These are phyloP conservation scores for Drosophila longiperda DNA, from an alignment of 2,888 invertebrate species.

Conservation along the genomic window DNA sequence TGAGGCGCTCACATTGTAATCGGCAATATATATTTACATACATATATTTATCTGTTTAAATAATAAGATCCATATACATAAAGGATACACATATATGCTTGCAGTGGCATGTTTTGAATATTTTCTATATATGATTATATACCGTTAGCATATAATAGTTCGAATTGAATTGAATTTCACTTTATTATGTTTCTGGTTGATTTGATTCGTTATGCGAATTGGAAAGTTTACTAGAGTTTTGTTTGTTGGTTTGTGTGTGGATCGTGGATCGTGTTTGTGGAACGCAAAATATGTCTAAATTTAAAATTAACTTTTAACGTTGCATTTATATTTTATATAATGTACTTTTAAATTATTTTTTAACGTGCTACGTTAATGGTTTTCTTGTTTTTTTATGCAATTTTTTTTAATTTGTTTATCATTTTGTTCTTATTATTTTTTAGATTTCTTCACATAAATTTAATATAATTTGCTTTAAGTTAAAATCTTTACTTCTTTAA, in stretches of 20 bases:
- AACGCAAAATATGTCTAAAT: conserved; percentile 60
- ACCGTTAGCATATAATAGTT: conserved; percentile 52
- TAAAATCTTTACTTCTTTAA: conserved; percentile 66
- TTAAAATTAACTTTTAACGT: conserved; percentile 59
- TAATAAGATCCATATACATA: conserved; percentile 28
- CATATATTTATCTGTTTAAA: conserved; percentile 3
- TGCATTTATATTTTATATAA: conserved; percentile 55
- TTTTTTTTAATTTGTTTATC: conserved; percentile 15
- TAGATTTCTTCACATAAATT: conserved; percentile 38
- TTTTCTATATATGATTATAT: conserved; percentile 47
- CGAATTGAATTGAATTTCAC: conserved; percentile 48
- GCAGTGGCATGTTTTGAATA: conserved; percentile 56
- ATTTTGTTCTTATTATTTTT: conserved; percentile 11
- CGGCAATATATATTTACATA: not conserved
- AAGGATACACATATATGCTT: conserved; percentile 42
- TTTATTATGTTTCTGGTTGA: conserved; percentile 34
- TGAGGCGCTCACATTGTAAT: not conserved
- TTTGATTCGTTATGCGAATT: conserved; percentile 63
- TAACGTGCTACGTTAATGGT: conserved; percentile 57
- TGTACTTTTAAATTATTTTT: conserved; percentile 45
- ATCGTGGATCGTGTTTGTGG: conserved; percentile 52
- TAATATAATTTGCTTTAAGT: conserved; percentile 56
- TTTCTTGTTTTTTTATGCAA: conserved; percentile 17
- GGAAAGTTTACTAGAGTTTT: conserved; percentile 56
- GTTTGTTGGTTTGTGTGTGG: conserved; percentile 22